These are phyloP conservation scores for Lucifuga dentata DNA, from an alignment of 2,113 vertebrate genomes.

Conservation along the genomic window DNA sequence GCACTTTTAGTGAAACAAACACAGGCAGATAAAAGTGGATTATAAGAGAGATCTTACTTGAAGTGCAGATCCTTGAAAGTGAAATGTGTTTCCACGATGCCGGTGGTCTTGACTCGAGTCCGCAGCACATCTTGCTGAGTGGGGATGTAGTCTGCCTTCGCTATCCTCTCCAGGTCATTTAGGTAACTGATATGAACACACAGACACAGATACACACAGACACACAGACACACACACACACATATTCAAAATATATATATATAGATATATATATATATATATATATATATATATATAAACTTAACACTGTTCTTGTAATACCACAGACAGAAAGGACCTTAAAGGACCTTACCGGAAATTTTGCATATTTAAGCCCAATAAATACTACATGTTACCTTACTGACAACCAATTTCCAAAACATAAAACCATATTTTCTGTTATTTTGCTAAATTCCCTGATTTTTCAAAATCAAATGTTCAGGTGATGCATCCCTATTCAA, in stretches of 20 bases:
- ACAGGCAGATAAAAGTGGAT: background rate
- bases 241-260: too few relatives aligned
- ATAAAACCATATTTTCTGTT: too few relatives aligned
- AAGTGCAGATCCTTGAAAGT: constrained; percentile 99
- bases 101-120: constrained; percentile 97
- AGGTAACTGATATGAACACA: constrained; percentile 80
- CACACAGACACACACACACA: constrained; percentile 11
- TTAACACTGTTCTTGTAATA: background rate
- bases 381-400: too few relatives aligned
- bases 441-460: too few relatives aligned
- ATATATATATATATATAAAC: background rate
- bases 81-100: constrained; percentile 98
- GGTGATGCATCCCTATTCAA: too few relatives aligned
- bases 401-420: too few relatives aligned
- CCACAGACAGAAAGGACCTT: background rate
- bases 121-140: constrained; percentile 97
- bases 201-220: constrained; percentile 49
- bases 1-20: background rate
- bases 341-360: too few relatives aligned
- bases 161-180: constrained; percentile 92
- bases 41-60: constrained; percentile 85
- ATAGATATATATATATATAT: too few relatives aligned
- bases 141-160: constrained; percentile 92
- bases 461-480: too few relatives aligned
- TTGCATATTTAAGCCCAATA: too few relatives aligned